phyloP scores from a whole-genome alignment of 2,797 vertebrate species.

The Chrosomus eos region DNA sequence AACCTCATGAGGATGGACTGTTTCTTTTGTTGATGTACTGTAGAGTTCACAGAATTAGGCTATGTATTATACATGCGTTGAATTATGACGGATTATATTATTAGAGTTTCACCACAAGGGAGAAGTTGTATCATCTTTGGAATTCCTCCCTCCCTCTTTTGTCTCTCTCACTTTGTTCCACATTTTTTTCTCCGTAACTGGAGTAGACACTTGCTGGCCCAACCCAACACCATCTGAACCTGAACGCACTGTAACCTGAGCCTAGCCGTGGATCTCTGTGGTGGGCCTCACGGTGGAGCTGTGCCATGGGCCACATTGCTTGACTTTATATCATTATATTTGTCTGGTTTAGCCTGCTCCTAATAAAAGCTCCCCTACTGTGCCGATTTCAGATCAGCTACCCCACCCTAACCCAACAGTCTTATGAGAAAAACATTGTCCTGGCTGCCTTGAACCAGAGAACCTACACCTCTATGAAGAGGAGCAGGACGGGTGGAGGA shows the following conservation, averaged over 20 bases:
- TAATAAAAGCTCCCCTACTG: slow-evolving; percentile 40
- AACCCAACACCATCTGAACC: slow-evolving; percentile 38
- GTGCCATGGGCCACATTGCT: slow-evolving; percentile 20
- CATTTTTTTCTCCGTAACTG: slow-evolving; percentile 55
- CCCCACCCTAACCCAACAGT: slow-evolving; percentile 8
- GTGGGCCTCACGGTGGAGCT: slow-evolving; percentile 39
- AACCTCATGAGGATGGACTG: neutral
- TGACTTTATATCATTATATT: slow-evolving; percentile 37
- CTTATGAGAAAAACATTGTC: slow-evolving; percentile 40
- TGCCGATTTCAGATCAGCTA: slow-evolving; percentile 25
- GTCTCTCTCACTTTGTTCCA: slow-evolving; percentile 56
- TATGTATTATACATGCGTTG: neutral
- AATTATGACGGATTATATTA: neutral
- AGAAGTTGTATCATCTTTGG: slow-evolving; percentile 46
- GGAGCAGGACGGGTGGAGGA: slow-evolving; percentile 65
- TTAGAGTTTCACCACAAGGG: slow-evolving; percentile 34
- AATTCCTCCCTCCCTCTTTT: slow-evolving; percentile 12
- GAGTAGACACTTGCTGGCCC: slow-evolving; percentile 43
- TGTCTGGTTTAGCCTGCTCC: slow-evolving; percentile 55
- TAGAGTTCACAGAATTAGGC: neutral
- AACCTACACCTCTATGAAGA: slow-evolving; percentile 52
- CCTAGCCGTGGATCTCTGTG: slow-evolving; percentile 30
- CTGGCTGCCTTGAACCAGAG: slow-evolving; percentile 40
- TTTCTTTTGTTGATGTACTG: neutral
- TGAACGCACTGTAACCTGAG: slow-evolving; percentile 57